A percentile compares a stretch with the other conserved stretches of the same genome.
These are phyloP conservation scores for Amiota mariae DNA, from an alignment of 2,888 invertebrate genomes.

Conservation along the genomic window DNA sequence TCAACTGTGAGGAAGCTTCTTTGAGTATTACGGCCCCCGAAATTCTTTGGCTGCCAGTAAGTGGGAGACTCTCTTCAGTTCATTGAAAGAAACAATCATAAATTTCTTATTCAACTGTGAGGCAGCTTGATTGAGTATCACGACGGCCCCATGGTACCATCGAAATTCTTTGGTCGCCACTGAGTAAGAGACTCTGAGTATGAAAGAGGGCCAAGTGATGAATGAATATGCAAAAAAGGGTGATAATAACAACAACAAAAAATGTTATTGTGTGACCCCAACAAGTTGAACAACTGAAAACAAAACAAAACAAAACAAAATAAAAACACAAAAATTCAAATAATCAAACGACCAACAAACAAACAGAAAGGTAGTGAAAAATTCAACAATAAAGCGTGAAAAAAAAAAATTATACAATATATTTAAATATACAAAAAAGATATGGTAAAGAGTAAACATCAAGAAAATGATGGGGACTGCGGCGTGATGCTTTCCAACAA, in stretches of 20 bases:
- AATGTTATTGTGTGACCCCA: conserved; percentile 14
- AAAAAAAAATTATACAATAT: conserved; percentile 29
- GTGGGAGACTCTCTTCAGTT: no score
- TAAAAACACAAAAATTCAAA: no score
- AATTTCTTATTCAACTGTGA: no score
- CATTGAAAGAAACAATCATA: no score
- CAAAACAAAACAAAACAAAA: conserved; percentile 1
- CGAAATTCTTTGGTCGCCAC: no score
- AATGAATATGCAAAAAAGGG: conserved; percentile 7
- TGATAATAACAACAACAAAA: neutral
- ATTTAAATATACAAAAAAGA: conserved; percentile 32
- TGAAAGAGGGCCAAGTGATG: neutral
- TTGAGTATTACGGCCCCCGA: no score
- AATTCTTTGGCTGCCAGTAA: no score
- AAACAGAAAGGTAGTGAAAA: conserved; percentile 9
- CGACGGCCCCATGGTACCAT: no score
- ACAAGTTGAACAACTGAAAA: neutral
- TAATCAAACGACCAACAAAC: conserved; percentile 6
- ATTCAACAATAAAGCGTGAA: conserved; percentile 14
- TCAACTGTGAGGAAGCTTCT: no score
- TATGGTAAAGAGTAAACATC: neutral
- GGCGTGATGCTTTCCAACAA: no score
- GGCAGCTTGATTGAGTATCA: no score
- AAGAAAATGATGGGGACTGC: no score
- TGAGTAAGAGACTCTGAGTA: neutral